Evolutionary conservation across 2,888 invertebrate species (phyloP).

Genomic region (Oxytorus armatus): DNA sequence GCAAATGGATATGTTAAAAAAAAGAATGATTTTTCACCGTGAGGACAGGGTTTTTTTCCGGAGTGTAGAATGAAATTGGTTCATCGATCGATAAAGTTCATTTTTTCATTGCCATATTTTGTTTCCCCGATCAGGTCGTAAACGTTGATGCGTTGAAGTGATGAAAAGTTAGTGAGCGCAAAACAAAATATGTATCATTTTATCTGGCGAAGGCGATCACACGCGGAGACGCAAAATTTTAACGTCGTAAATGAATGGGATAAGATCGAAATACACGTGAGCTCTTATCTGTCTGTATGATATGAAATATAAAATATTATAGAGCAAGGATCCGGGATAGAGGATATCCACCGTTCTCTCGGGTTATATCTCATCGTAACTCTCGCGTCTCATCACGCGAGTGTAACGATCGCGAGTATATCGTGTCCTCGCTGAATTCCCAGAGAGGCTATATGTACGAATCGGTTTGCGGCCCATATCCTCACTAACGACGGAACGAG

Average conservation of each 20-base stretch:
- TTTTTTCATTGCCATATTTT: too few species aligned
- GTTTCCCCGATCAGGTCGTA: too few species aligned
- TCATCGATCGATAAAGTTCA: too few species aligned
- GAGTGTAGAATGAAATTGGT: too few species aligned
- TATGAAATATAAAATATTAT: conserved; percentile 41
- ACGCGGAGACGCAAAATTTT: conserved; percentile 32
- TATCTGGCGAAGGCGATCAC: conserved; percentile 9
- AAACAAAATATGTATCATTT: conserved; percentile 7
- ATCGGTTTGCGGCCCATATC: conserved; percentile 19
- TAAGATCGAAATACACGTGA: conserved; percentile 20
- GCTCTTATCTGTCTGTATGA: background rate
- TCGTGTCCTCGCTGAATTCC: background rate
- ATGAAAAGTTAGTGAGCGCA: background rate
- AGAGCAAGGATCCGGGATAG: conserved; percentile 34
- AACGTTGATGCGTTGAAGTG: background rate
- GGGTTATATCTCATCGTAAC: conserved; percentile 41
- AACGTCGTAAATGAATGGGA: conserved; percentile 28
- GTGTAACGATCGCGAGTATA: conserved; percentile 39
- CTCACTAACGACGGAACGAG: background rate
- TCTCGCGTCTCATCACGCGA: conserved; percentile 38
- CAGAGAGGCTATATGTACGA: conserved; percentile 9
- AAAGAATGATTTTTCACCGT: too few species aligned
- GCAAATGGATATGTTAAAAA: too few species aligned
- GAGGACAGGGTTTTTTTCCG: too few species aligned
- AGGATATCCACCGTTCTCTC: conserved; percentile 33